Evolutionary conservation across 2,113 vertebrate species (phyloP).

Genomic region (rat (Rattus norvegicus)): GRCr8 NC_086019.1:233579501-233580000

Average conservation of each 20-base stretch:
- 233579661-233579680: not conserved
- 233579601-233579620: not conserved
- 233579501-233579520: not conserved
- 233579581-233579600: not conserved
- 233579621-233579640: not conserved
- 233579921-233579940: not conserved
- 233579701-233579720: not conserved
- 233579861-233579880: not conserved
- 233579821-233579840: not conserved
- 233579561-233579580: constrained; percentile 14
- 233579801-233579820: not conserved
- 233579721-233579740: not conserved
- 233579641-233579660: not conserved
- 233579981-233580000: not conserved
- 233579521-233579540: constrained; percentile 3
- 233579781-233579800: constrained; percentile 10
- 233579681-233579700: not conserved
- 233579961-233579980: not conserved
- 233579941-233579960: not conserved
- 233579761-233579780: not conserved
- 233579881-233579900: not conserved
- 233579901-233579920: too few species aligned
- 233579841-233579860: not conserved
- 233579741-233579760: not conserved
- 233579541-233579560: constrained; percentile 11